Base-by-base conservation (phyloP, 1,140 invertebrate species). In the Scaptomyza graminum region DNA sequence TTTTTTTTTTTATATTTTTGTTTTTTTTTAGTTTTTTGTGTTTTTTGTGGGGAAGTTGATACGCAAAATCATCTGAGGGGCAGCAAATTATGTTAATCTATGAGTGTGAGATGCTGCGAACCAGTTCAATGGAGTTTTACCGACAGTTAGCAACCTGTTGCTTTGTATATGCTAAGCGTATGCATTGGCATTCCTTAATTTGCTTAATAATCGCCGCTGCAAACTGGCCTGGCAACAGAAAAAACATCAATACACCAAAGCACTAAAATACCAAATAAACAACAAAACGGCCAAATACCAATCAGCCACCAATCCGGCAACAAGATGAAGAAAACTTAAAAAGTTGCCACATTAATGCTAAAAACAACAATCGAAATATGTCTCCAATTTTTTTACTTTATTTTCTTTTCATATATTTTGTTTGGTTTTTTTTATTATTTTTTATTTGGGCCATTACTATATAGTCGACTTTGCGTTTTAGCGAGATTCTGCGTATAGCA, bases 141-240 rank as follows among this genome's bases (percentile, higher is more conserved):
- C 80, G 79, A 46, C n/a, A 16, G 39, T 12, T 5, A 52, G 66
- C 78, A 87, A 87, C 83, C 83, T 88, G 83, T 87, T 88, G 83
- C 76, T 56, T 56, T 79, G 84, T 76, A 71, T 88, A 87, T 87
- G 83, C 83, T 83, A 87, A 87, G 61, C 75, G 25, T 79, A 82
- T 88, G 76, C 83, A 79, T 69, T 87, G 83, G 79, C 79, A 87
- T 88, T 83, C 79, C 68, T 87, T 76, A 79, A 87, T 87, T 87
- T 87, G 83, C 81, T 76, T 85, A 87, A 85, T 85, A 85, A 87
- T 85, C 81, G 46, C 28, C 54, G 41, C 77, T 62, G 82, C 73
- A 74, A 74, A 81, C 65, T 82, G 60, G 83, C 79, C 51, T 88
- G 71, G 82, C 83, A 87, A 87, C 82, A 87, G 59, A 50, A 44